phyloP scores from a whole-genome alignment of 1,140 invertebrate genomes.

The Gryon sp. region DNA sequence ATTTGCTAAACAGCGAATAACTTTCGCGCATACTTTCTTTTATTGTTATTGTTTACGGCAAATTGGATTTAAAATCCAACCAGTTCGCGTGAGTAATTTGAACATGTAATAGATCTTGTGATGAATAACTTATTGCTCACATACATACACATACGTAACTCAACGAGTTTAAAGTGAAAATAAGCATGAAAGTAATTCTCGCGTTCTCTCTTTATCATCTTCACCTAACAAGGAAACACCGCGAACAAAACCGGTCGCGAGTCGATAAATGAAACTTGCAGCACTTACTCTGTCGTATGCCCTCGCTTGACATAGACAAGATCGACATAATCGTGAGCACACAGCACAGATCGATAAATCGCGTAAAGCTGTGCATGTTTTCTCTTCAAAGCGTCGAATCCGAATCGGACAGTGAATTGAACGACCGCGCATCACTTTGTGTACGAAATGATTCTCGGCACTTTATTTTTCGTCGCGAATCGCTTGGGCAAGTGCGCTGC shows the following conservation, averaged over 20 bases:
- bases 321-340: constrained; percentile 38
- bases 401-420: constrained; percentile 13
- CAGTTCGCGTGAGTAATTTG: too few species aligned
- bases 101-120: neutral
- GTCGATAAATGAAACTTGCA: constrained; percentile 21
- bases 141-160: neutral
- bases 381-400: constrained; percentile 7
- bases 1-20: too few species aligned
- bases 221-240: constrained; percentile 16
- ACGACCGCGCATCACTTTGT: constrained; percentile 36
- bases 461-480: constrained; percentile 34
- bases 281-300: constrained; percentile 47
- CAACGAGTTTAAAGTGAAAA: neutral
- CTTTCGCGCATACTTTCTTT: too few species aligned
- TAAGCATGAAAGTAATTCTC: neutral
- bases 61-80: too few species aligned
- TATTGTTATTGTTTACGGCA: too few species aligned
- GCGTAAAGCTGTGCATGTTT: constrained; percentile 23
- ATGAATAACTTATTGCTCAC: neutral
- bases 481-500: constrained; percentile 32
- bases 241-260: constrained; percentile 28
- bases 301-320: constrained; percentile 31
- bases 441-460: neutral
- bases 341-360: constrained; percentile 13
- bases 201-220: constrained; percentile 13